Evolutionary conservation across 1,140 invertebrate species (phyloP), one percentile per base, ranked within the genome.

Genomic region (Acromyrmex heyeri): DNA sequence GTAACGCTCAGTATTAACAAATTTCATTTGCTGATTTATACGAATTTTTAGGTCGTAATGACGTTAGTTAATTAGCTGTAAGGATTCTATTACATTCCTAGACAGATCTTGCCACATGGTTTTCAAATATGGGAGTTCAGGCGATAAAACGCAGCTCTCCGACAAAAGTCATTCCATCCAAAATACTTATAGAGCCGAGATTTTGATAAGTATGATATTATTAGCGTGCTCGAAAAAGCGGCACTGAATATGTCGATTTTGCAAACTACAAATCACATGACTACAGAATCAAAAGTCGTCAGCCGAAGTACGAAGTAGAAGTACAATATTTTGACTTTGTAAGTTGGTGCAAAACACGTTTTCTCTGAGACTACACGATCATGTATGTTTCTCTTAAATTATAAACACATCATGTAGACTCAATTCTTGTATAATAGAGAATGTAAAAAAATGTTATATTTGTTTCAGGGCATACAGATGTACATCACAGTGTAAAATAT

Each of bases 401-500:
- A 44, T 70, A 75, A 75, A 85, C 34, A 85, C 34, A 38, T 81
- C 76, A 62, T 86, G 50, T 88, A 90, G 78, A 88, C 21, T 88
- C 82, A 62, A 59, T 88, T 90, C 18, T 83, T 90, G 83, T 91
- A 91, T 87, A 86, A 88, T 91, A 91, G 72, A 79, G 21, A 2
- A 50, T 90, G 89, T 90, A 90, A 87, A 90, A 24, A 55, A 85
- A 87, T 87, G 69, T 87, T 73, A 76, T 90, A 90, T 90, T 77
- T 89, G 79, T 90, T 81, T 75, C 21, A 27, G 38, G 38, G 44
- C 76, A 90, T 87, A 86, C 21, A 75, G 73, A 90, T 90, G 86
- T 90, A 91, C 81, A 90, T 88, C 76, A 90, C 90, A 79, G 61
- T 91, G 90, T 91, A 91, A 90, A 73, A 90, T 91, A 90, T 90